Base-by-base conservation (phyloP, 2,888 invertebrate genomes). In the Tipula unca region DNA sequence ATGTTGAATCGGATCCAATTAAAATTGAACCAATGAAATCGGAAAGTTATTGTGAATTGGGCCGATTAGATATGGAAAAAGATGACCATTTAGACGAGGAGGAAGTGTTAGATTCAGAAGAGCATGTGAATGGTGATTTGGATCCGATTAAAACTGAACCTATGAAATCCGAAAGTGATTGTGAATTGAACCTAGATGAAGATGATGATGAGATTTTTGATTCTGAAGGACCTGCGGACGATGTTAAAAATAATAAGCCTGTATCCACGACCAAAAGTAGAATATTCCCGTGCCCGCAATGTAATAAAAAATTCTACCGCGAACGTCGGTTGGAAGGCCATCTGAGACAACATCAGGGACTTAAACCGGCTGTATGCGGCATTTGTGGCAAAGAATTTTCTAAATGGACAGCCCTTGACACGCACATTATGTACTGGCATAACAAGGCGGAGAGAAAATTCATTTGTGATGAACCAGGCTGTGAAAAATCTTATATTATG, bases 301-400 rank as follows among this genome's bases (percentile, higher is more conserved):
- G 87, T 48, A 48, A 85, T 35, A 86, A 86, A 69, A 85, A 83
- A 29, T 87, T 87, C 85, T 85, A 82, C 13, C 86, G 86, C 32
- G 35, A 85, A 29, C 85, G 86, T 35, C 42, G 85, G 8, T 84
- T 86, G 35, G 86, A 87, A 42, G 87, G 86, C 13, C 87, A 87
- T 42, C 69, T 86, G 42, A 29, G 87, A 48, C 85, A 86, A 69
- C 87, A 87, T 84, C 32, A 86, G 13, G 87, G 87, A 14, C 83
- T 86, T n/a, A 87, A 86, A 85, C 86, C 86, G 20, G 85, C 84
- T 10, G 42, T 85, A 8, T 86, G 86, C 42, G 36, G 17, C 29
- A 29, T 54, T 42, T 86, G 86, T 36, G 84, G 29, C 0, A 86
- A 86, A 36, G 85, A 82, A 32, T 86, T 85, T 84, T 20, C 36